Base-by-base conservation (phyloP, 2,888 invertebrate genomes). In the Hydrotaea cyrtoneurina region DNA sequence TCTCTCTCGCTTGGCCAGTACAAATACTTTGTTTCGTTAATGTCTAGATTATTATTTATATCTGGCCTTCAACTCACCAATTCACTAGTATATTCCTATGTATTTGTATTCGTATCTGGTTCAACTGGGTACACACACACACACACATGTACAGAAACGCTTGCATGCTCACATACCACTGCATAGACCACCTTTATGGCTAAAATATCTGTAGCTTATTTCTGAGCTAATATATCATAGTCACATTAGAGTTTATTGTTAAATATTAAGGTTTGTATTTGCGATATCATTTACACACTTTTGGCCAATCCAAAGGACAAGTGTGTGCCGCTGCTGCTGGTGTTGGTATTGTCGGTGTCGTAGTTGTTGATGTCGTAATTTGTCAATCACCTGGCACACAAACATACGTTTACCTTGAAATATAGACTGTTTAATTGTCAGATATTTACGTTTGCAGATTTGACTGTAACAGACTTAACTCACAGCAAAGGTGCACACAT, bases 181-280 rank as follows among this genome's bases (percentile, higher is more conserved):
- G n/a, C 15, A 50, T 50, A n/a, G 15, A 7, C 10, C 2, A 7
- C 11, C 3, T n/a, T 15, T 50, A 13, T 50, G n/a, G 50, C n/a
- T 50, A 7, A 50, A 50, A 50, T 50, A 55, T 55, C 21, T 19
- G 55, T 1, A 19, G 19, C 55, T 55, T 55, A 55, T 55, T 55
- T n/a, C n/a, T 21, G 26, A 3, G 59, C 26, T 59, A 59, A 59
- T 59, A 15, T 23, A 26, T 59, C 59, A 59, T 59, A 23, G 59
- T 59, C 59, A 59, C 59, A 59, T 59, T 15, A 23, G 59, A 59
- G 59, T 59, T 59, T 59, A 59, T 59, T 59, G 26, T 23, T 15
- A 26, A 59, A 26, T 59, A 59, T 59, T 55, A 59, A 59, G 21
- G 55, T 55, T 55, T 55, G 55, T 55, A 21, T 55, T 55, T 19